Evolutionary conservation across 1,140 invertebrate genomes (phyloP), one percentile per base, ranked within the genome.

Genomic region (Scaptomyza pallida): DNA sequence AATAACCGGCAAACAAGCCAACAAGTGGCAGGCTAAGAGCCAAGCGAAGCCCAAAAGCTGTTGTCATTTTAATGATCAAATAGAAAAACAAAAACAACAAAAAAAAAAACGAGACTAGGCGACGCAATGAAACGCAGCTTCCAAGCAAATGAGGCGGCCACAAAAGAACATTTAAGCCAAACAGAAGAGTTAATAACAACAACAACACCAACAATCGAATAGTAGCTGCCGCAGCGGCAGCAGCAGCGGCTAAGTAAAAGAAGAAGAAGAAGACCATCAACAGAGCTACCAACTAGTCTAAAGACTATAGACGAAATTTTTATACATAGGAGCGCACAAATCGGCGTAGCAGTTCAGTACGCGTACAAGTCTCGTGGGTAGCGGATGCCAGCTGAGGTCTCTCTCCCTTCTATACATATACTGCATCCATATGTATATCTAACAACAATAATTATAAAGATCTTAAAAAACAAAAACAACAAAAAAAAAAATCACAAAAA

Each of bases 361-460:
- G 89, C 85, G 89, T 89, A 90, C 88, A 88, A 90, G 77, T 89
- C 81, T 90, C 89, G 89, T 91, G 86, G 77, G 77, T 88, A 89
- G 82, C 89, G 89, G 89, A 90, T 91, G 89, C 72, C 69, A 89
- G 69, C 78, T 77, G 77, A 82, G 78, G 78, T 85, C 57, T 88
- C 69, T 88, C 64, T 72, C 67, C 41, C 64, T 50, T n/a, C n/a
- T n/a, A n/a, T 63, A 43, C 26, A 30, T 1, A 26, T n/a, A n/a
- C n/a, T n/a, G n/a, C n/a, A n/a, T n/a, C 19, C 2, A 21, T 21
- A 41, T 35, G 50, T 41, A 23, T 12, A 37, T 15, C 41, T 60
- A 56, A 30, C 43, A 71, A 70, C 43, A 71, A 65, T 57, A 82
- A 73, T 62, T 57, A 67, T 67, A 69, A 21, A 62, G n/a, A 57